These are phyloP conservation scores for Alloplasta piceator DNA, from an alignment of 2,888 invertebrate genomes.

Conservation along the genomic window DNA sequence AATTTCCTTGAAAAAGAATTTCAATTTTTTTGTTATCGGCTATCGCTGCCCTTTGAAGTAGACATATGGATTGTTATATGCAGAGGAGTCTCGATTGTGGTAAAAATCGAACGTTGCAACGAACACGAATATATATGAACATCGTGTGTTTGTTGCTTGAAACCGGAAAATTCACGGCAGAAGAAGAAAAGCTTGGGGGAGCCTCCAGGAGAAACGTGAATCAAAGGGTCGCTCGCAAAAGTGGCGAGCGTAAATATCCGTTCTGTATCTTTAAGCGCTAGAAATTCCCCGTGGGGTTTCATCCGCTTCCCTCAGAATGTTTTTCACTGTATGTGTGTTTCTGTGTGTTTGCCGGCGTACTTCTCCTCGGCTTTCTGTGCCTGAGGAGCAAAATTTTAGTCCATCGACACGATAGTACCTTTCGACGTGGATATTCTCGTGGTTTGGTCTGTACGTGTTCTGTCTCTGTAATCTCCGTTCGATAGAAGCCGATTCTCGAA, in stretches of 20 bases:
- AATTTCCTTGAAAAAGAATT: no score
- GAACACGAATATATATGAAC: background rate
- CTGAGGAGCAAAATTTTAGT: constrained; percentile 34
- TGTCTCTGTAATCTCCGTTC: constrained; percentile 14
- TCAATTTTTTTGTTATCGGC: no score
- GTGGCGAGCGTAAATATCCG: constrained; percentile 49
- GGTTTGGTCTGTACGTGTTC: constrained; percentile 37
- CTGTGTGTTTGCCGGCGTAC: background rate
- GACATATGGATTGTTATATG: no score
- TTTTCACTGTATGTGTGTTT: background rate
- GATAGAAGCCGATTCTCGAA: constrained; percentile 5
- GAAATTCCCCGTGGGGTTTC: constrained; percentile 45
- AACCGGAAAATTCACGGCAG: constrained; percentile 40
- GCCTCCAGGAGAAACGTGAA: constrained; percentile 14
- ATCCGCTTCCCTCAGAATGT: background rate
- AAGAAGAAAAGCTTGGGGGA: background rate
- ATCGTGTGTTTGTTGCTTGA: constrained; percentile 40
- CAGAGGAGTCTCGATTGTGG: background rate
- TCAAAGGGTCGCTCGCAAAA: constrained; percentile 50
- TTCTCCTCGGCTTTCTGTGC: background rate
- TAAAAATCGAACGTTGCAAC: background rate
- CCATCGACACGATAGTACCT: constrained; percentile 4
- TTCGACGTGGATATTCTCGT: constrained; percentile 13
- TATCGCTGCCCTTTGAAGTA: no score
- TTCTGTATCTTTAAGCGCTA: constrained; percentile 41